Evolutionary conservation across 2,888 invertebrate species (phyloP).

Genomic region (Melangyna quadrimaculata): DNA sequence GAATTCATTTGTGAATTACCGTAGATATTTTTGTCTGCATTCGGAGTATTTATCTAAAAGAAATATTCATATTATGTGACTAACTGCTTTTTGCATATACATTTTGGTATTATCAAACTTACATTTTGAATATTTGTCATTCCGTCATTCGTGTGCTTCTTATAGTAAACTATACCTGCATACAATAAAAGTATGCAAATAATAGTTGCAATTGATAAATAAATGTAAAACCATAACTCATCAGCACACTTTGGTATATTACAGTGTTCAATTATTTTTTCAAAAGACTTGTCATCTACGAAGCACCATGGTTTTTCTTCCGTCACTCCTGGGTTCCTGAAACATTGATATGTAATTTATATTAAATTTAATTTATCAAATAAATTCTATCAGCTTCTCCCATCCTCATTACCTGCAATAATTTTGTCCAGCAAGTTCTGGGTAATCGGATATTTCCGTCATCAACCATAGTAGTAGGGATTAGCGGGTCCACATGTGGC

Average conservation of each 20-base stretch:
- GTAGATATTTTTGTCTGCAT: slow-evolving; percentile 90
- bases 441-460: slow-evolving; percentile 88
- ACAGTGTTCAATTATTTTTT: slow-evolving; percentile 88
- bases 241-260: slow-evolving; percentile 94
- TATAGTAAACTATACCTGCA: slow-evolving; percentile 85
- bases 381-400: neutral
- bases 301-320: slow-evolving; percentile 95
- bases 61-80: neutral
- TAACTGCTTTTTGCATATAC: neutral
- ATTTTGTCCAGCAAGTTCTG: slow-evolving; percentile 93
- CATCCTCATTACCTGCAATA: slow-evolving; percentile 88
- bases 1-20: slow-evolving; percentile 89
- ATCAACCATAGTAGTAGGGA: no score
- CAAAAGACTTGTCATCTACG: slow-evolving; percentile 86
- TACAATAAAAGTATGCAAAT: slow-evolving; percentile 83
- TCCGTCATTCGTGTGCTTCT: slow-evolving; percentile 83
- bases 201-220: slow-evolving; percentile 84
- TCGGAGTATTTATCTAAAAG: slow-evolving; percentile 84
- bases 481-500: no score
- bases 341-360: neutral
- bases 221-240: slow-evolving; percentile 91
- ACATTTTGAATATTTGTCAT: slow-evolving; percentile 86
- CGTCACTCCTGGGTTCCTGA: slow-evolving; percentile 92
- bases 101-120: slow-evolving; percentile 73
- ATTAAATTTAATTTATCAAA: neutral